Evolutionary conservation across 2,113 vertebrate species (phyloP).

Genomic region (Ondatra zibethicus): DNA sequence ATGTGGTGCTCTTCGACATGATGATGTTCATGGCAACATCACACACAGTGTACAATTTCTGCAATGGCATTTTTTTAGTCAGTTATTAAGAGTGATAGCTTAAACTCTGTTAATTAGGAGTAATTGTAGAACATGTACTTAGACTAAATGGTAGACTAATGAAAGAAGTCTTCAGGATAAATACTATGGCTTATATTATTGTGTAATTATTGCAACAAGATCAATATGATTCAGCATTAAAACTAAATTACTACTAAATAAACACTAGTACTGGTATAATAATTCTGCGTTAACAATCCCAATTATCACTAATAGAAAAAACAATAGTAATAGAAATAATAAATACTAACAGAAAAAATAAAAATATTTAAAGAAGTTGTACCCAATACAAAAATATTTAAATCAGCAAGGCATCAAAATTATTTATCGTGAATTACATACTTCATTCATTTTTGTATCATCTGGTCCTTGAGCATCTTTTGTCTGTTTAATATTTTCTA

Average conservation of each 20-base stretch:
- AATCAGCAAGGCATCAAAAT: conserved; percentile 1
- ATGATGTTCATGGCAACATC: conserved; percentile 99
- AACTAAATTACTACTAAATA: background rate
- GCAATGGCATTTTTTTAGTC: conserved; percentile 61
- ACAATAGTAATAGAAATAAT: background rate
- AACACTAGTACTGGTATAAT: background rate
- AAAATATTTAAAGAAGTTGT: background rate
- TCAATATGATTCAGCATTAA: background rate
- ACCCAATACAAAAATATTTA: background rate
- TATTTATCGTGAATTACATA: conserved; percentile 81
- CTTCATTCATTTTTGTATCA: conserved; percentile 98
- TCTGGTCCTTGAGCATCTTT: conserved; percentile 96
- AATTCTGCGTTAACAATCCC: background rate
- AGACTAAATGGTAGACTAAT: background rate
- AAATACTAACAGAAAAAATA: background rate
- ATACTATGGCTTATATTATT: background rate
- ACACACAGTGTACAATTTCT: conserved; percentile 99
- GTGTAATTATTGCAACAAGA: background rate
- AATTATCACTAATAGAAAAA: background rate
- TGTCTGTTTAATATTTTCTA: conserved; percentile 99
- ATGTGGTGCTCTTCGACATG: conserved; percentile 99
- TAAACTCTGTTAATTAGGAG: background rate
- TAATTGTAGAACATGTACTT: conserved; percentile 40
- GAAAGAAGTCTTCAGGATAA: background rate
- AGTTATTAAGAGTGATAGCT: background rate